These are phyloP conservation scores for Trachelipus rathkii DNA, from an alignment of 1,140 invertebrate species.

Conservation along the genomic window DNA sequence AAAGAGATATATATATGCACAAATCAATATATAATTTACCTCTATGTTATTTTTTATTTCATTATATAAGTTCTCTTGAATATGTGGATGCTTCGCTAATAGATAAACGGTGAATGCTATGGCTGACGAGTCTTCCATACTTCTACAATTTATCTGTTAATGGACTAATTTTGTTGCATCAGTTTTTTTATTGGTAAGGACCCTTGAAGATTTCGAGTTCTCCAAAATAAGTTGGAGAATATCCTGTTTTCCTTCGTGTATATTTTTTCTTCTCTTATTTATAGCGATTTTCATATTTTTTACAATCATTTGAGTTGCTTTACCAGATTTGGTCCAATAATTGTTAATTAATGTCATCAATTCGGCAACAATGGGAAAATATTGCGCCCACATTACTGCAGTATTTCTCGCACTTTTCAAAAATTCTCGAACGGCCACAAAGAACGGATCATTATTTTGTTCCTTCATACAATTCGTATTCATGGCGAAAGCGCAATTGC, in stretches of 20 bases:
- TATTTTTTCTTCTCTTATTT: conserved; percentile 40
- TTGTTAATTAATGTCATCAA: conserved; percentile 48
- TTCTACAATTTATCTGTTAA: conserved; percentile 50
- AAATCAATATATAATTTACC: too few relatives aligned
- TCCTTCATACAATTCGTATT: conserved; percentile 51
- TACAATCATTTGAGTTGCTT: conserved; percentile 49
- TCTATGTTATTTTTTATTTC: conserved; percentile 48
- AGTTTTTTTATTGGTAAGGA: conserved; percentile 12
- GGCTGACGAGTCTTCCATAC: too few relatives aligned
- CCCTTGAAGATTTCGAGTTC: conserved; percentile 25
- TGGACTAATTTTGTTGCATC: conserved; percentile 22
- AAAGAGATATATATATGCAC: too few relatives aligned
- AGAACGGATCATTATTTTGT: conserved; percentile 49
- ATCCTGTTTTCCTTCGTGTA: conserved; percentile 30
- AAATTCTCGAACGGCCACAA: conserved; percentile 48
- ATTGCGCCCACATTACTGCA: conserved; percentile 47
- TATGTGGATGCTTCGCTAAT: conserved; percentile 52
- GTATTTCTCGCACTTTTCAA: conserved; percentile 48
- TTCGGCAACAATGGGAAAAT: conserved; percentile 48
- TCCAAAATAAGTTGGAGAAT: conserved; percentile 45
- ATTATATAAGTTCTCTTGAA: conserved; percentile 53
- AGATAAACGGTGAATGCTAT: conserved; percentile 53
- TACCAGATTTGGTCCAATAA: conserved; percentile 47
- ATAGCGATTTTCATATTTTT: conserved; percentile 48
- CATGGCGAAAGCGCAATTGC: conserved; percentile 54